Evolutionary conservation across 2,113 vertebrate species (phyloP).

Genomic region (Zosterops borbonicus): DNA sequence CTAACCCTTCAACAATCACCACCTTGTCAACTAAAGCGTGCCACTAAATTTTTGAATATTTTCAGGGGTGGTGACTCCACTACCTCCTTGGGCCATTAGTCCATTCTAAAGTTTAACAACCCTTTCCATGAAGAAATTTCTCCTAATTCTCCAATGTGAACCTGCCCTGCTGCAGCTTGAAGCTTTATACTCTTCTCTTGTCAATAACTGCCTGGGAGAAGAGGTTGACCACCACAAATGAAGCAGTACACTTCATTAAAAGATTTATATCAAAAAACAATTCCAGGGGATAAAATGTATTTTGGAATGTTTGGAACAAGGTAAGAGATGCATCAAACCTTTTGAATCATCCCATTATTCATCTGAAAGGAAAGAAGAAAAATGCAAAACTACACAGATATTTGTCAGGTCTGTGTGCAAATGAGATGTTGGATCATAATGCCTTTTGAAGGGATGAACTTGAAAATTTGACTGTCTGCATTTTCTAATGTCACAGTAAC

Average conservation of each 20-base stretch:
- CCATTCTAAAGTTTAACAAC: background rate
- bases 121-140: background rate
- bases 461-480: background rate
- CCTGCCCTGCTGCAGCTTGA: background rate
- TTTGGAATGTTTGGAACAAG: background rate
- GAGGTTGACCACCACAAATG: fast-evolving
- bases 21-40: background rate
- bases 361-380: background rate
- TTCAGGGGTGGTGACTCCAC: background rate
- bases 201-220: fast-evolving
- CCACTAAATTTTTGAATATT: background rate
- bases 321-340: background rate
- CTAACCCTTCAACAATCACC: background rate
- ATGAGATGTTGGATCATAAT: background rate
- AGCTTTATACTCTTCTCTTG: background rate
- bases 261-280: background rate
- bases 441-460: background rate
- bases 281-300: background rate
- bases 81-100: background rate
- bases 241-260: background rate
- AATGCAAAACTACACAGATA: background rate
- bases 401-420: background rate
- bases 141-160: background rate
- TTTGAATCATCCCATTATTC: background rate
- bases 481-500: background rate